Percentiles rank a stretch among this genome's conserved stretches.
Conservation (phyloP, 2,888 invertebrate species). For the Brachyopa scutellaris region DNA sequence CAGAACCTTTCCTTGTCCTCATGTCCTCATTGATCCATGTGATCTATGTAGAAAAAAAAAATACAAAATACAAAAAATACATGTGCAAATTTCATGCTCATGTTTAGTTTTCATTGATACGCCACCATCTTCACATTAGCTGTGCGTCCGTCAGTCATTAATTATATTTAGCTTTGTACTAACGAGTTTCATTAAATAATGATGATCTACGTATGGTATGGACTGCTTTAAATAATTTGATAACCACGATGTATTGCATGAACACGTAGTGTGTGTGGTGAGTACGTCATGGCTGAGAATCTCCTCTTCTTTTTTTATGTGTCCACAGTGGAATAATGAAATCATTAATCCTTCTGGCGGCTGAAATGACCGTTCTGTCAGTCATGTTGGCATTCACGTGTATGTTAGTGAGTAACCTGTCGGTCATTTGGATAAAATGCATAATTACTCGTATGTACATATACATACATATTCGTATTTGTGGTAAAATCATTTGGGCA, state of each 20-base stretch:
- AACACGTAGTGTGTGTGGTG: neutral
- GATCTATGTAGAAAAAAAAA: too few species aligned
- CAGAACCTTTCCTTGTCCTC: too few species aligned
- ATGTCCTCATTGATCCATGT: too few species aligned
- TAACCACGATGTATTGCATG: conserved; percentile 1
- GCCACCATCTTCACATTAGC: conserved; percentile 24
- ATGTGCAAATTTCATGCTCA: conserved; percentile 28
- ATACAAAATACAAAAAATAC: too few species aligned
- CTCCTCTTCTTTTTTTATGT: neutral
- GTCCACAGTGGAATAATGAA: conserved; percentile 24
- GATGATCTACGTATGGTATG: conserved; percentile 24
- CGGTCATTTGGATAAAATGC: conserved; percentile 47
- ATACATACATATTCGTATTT: too few species aligned
- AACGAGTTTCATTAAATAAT: conserved; percentile 47
- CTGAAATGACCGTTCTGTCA: conserved; percentile 39
- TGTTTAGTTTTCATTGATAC: conserved; percentile 19
- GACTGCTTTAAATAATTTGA: conserved; percentile 28
- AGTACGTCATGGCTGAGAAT: neutral
- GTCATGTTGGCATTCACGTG: conserved; percentile 44
- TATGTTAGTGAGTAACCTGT: conserved; percentile 38
- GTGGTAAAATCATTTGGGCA: conserved; percentile 43
- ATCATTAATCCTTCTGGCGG: conserved; percentile 45
- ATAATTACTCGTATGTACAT: too few species aligned
- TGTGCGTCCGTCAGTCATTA: conserved; percentile 37
- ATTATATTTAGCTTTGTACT: conserved; percentile 42